Evolutionary conservation across 1,140 invertebrate species (phyloP), one percentile per base, ranked within the genome.

Genomic region (Zaprionus davidi): DNA sequence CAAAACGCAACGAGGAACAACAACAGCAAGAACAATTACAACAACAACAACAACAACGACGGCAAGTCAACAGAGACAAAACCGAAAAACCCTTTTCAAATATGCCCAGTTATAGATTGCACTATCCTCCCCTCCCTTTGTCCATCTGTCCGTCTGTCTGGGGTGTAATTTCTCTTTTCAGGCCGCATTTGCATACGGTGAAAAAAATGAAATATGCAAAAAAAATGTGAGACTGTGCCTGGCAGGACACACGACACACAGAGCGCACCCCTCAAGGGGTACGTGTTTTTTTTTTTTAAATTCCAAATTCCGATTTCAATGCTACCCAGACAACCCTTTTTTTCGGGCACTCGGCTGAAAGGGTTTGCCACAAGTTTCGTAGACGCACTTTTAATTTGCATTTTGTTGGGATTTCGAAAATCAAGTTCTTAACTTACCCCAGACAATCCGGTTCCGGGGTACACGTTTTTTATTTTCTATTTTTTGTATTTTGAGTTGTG

Each of bases 391-490:
- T 88, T 90, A 88, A 88, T 88, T 88, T 88, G 85, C 85, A 88
- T 88, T 88, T 88, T 90, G 78, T 81, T 81, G 59, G 84, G 69
- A 76, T 84, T 90, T 79, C 41, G 53, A 86, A 88, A 90, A 88
- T 88, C 84, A 88, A 88, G 84, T 90, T 88, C 63, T 69, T 66
- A 84, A 88, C 78, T 84, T 81, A 88, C 84, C 84, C 84, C 84
- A 81, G 81, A 73, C 73, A 44, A 74, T 73, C 49, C 26, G 44
- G 24, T 55, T 68, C 53, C 34, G 57, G 62, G 73, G 53, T 59
- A 63, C 62, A 46, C 38, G 44, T 71, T 79, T 71, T 71, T 71
- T 51, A 13, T 24, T 71, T 74, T 44, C n/a, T 2, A n/a, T 44
- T 46, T 71, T 78, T 81, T 78, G 73, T 44, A 34, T 34, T 34